Base-by-base conservation (phyloP, 2,888 invertebrate species). In the Eudemis profundana region DNA sequence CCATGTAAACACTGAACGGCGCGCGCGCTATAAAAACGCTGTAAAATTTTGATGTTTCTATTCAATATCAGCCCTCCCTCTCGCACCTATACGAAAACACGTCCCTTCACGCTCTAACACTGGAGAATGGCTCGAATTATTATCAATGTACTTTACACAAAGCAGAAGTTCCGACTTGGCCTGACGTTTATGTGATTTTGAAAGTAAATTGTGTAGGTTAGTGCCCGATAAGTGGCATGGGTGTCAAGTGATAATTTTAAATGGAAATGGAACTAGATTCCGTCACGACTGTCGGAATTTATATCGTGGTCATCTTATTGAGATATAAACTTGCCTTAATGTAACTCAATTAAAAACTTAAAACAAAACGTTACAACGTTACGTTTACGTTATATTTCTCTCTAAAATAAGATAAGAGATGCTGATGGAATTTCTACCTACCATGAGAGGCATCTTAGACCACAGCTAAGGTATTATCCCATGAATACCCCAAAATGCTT, bases 1-100 rank as follows among this genome's bases (percentile, higher is more conserved):
- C 72, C 82, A 74, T 83, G 85, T 90, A 90, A 90, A 92, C 90
- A 90, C 78, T 74, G 74, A 84, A 82, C 87, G 78, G 81, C 84
- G 84, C 82, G 79, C 70, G 82, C 85, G 90, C 86, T 89, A 89
- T 92, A 91, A 92, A 92, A 90, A 90, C 74, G 90, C 85, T 90
- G 90, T 92, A 90, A 92, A 91, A 90, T 90, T 92, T 91, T 92
- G 89, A 92, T 91, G 91, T 92, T 89, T 90, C 90, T 90, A 90
- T 91, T 89, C 89, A 87, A 81, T 74, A 76, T 76, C 74, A n/a
- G 40, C 75, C 69, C 33, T 85, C 82, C 70, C 74, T 5, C 66
- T 86, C 79, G 1, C 72, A 66, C 83, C 1, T 23, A 3, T 12
- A 0, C 0, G 5, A 4, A 61, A n/a, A 5, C 19, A 76, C 80